Evolutionary conservation across 1,140 invertebrate genomes (phyloP).

Genomic region (Drosophila auraria): DNA sequence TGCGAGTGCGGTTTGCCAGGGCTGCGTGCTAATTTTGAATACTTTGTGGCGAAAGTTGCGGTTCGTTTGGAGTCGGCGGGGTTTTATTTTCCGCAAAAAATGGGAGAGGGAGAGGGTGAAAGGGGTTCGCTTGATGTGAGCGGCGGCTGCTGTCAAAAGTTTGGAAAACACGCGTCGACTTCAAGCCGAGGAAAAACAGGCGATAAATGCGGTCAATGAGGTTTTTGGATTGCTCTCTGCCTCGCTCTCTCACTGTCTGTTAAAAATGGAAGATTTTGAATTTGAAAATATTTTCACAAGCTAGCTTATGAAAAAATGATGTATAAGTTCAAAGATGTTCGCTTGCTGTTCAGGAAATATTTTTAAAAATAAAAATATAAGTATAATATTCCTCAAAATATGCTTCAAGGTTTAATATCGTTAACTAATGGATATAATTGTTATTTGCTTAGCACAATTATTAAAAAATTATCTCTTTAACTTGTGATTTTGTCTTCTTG

Average conservation of each 20-base stretch:
- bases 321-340: too few relatives aligned
- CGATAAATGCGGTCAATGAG: constrained; percentile 23
- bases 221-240: constrained; percentile 2
- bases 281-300: not conserved
- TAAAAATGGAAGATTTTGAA: not conserved
- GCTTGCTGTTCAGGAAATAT: too few relatives aligned
- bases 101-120: too few relatives aligned
- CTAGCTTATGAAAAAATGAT: too few relatives aligned
- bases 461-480: too few relatives aligned
- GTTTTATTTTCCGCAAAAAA: constrained; percentile 10
- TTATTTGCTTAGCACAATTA: too few relatives aligned
- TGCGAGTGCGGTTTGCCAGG: constrained; percentile 37
- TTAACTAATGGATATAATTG: too few relatives aligned
- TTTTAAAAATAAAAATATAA: too few relatives aligned
- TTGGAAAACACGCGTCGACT: constrained; percentile 41
- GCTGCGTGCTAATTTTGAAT: constrained; percentile 63
- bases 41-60: constrained; percentile 53
- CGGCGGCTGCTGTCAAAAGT: constrained; percentile 46
- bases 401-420: too few relatives aligned
- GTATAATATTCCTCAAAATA: too few relatives aligned
- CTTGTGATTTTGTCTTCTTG: too few relatives aligned
- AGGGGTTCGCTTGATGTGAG: constrained; percentile 13
- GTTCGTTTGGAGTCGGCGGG: constrained; percentile 9
- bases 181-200: constrained; percentile 22
- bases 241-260: not conserved